Conservation (phyloP, 2,113 vertebrate genomes). For the Leptocoma aspasia region DNA sequence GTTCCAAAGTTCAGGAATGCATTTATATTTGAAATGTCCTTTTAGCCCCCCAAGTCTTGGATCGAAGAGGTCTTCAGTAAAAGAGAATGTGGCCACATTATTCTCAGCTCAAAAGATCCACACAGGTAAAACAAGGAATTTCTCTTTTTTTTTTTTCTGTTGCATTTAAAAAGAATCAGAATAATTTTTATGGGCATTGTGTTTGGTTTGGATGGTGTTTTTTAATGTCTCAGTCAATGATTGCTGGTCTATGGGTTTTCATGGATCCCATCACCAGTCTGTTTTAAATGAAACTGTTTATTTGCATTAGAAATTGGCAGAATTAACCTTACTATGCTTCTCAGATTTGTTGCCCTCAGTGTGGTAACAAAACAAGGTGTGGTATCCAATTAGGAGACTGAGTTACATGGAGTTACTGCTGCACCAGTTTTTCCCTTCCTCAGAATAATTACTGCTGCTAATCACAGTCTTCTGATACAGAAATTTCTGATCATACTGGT, state of each 20-base stretch:
- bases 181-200: background rate
- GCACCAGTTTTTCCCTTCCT: background rate
- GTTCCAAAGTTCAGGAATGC: background rate
- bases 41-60: slow-evolving; percentile 86
- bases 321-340: background rate
- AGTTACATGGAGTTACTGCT: background rate
- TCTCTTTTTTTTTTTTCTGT: background rate
- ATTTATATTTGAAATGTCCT: slow-evolving; percentile 37
- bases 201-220: background rate
- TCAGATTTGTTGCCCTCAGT: background rate
- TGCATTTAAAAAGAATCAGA: background rate
- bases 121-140: slow-evolving; percentile 76
- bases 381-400: background rate
- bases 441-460: background rate
- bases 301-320: background rate
- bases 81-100: slow-evolving; percentile 89
- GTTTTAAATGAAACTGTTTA: background rate
- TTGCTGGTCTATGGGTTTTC: background rate
- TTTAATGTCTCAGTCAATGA: background rate
- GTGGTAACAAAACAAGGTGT: background rate
- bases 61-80: slow-evolving; percentile 89
- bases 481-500: background rate
- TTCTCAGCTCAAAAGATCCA: slow-evolving; percentile 83
- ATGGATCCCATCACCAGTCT: background rate
- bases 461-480: background rate